phyloP scores from a whole-genome alignment of 2,113 vertebrate species.

The Psittacula cyanocephala region DNA sequence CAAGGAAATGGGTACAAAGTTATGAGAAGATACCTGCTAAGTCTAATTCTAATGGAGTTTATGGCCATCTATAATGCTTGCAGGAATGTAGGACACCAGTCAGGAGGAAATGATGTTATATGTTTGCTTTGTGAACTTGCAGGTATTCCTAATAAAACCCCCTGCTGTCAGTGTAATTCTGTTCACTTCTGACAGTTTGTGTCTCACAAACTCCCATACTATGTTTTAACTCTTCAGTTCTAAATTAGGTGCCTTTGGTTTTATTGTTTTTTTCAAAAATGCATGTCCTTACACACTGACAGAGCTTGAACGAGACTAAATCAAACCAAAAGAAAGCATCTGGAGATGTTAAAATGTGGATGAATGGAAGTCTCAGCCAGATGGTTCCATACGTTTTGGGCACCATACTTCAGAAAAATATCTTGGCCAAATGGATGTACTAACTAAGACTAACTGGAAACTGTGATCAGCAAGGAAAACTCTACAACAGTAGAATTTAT shows the following conservation, averaged over 20 bases:
- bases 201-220: background rate
- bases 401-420: background rate
- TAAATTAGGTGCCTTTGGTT: background rate
- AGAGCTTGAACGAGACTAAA: background rate
- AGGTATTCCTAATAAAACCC: background rate
- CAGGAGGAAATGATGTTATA: background rate
- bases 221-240: background rate
- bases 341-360: background rate
- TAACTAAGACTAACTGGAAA: background rate
- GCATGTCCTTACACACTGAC: background rate
- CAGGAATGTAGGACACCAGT: background rate
- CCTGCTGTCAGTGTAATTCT: background rate
- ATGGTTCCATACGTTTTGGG: background rate
- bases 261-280: background rate
- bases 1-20: background rate
- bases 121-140: background rate
- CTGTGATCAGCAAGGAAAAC: background rate
- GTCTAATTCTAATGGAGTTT: background rate
- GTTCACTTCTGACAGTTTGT: background rate
- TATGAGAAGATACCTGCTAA: background rate
- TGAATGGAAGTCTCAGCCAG: background rate
- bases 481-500: background rate
- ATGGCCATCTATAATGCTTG: background rate
- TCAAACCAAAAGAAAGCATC: background rate
- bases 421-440: background rate